Evolutionary conservation across 1,140 invertebrate genomes (phyloP).

Genomic region (Pectinophora gossypiella): DNA sequence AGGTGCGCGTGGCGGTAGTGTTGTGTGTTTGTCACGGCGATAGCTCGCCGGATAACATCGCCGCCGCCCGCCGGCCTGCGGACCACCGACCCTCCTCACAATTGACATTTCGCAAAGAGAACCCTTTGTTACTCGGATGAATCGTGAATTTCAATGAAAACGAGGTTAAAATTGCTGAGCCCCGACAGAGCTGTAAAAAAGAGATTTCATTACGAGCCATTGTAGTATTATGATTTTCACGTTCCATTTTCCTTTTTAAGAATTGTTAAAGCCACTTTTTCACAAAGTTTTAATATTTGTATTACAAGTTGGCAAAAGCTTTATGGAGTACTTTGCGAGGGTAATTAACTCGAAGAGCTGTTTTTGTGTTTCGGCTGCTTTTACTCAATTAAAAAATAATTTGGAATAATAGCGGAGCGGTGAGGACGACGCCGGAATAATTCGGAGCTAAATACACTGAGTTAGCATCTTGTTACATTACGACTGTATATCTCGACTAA

Average conservation of each 20-base stretch:
- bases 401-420: slow-evolving; percentile 62
- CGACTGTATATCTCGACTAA: slow-evolving; percentile 37
- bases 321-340: slow-evolving; percentile 43
- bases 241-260: slow-evolving; percentile 56
- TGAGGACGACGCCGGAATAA: slow-evolving; percentile 50
- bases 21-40: slow-evolving; percentile 31
- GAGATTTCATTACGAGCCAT: slow-evolving; percentile 66
- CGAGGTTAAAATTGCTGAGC: slow-evolving; percentile 63
- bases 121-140: slow-evolving; percentile 64
- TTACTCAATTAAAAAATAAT: slow-evolving; percentile 72
- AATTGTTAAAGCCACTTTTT: slow-evolving; percentile 41
- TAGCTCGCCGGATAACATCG: slow-evolving; percentile 36
- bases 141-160: slow-evolving; percentile 70
- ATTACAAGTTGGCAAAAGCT: slow-evolving; percentile 47
- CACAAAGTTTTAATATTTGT: slow-evolving; percentile 40
- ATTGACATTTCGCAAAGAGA: slow-evolving; percentile 64
- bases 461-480: slow-evolving; percentile 71
- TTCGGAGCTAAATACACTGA: slow-evolving; percentile 45
- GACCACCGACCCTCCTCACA: slow-evolving; percentile 53
- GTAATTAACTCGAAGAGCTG: slow-evolving; percentile 56
- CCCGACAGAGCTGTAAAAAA: slow-evolving; percentile 51
- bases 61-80: slow-evolving; percentile 11
- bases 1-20: no score
- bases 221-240: slow-evolving; percentile 65
- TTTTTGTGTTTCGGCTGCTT: slow-evolving; percentile 63